Percentiles rank a stretch among this genome's conserved stretches.
Evolutionary conservation across 2,888 invertebrate genomes (phyloP).

Genomic region (Eupithecia subfuscata): DNA sequence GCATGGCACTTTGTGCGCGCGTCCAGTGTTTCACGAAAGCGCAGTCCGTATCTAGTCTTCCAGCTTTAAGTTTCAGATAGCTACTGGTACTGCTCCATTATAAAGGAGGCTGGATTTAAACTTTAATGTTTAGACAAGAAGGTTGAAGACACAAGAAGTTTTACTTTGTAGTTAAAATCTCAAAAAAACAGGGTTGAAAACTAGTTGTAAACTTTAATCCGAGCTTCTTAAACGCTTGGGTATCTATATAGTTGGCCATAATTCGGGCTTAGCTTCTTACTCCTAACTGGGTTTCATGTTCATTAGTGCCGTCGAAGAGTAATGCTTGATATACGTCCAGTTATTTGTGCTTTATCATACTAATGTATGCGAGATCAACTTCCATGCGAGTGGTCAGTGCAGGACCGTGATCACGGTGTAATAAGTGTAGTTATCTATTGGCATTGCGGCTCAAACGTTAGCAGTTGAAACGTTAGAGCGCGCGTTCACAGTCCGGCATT

Average conservation of each 20-base stretch:
- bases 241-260: constrained; percentile 18
- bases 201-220: neutral
- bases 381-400: neutral
- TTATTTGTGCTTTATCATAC: constrained; percentile 40
- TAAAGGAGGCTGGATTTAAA: neutral
- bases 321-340: constrained; percentile 40
- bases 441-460: no score
- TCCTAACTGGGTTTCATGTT: constrained; percentile 25
- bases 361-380: constrained; percentile 19
- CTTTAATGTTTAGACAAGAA: neutral
- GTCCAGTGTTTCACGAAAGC: no score
- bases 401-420: no score
- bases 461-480: no score
- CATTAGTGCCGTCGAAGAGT: constrained; percentile 24
- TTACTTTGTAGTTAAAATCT: no score
- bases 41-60: no score
- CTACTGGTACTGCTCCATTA: neutral
- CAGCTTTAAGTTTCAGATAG: no score
- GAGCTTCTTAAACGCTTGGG: constrained; percentile 26
- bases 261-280: constrained; percentile 24
- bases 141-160: neutral
- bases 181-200: no score
- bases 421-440: no score
- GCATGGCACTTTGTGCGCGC: no score
- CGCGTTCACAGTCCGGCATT: no score